Percentiles rank a stretch among this genome's conserved stretches.
Evolutionary conservation across 2,888 invertebrate species (phyloP).

Genomic region (Hirudinaria manillensis): DNA sequence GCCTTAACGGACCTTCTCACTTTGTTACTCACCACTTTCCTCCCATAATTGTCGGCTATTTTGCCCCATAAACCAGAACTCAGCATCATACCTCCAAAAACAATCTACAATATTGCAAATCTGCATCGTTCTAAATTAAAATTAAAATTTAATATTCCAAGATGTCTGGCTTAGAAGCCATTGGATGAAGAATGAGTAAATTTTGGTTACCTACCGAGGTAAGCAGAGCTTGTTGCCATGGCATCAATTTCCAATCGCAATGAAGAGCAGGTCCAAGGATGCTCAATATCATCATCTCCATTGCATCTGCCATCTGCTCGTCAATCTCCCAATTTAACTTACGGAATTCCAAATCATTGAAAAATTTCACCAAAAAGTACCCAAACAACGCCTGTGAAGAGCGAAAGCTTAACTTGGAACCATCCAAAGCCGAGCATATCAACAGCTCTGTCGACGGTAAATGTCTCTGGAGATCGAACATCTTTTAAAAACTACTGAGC

Average conservation of each 20-base stretch:
- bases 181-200: background rate
- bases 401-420: conserved; percentile 56
- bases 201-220: conserved; percentile 65
- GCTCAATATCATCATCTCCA: conserved; percentile 95
- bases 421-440: conserved; percentile 57
- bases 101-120: conserved; percentile 57
- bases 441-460: conserved; percentile 57
- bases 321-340: background rate
- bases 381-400: conserved; percentile 58
- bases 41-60: conserved; percentile 83
- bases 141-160: background rate
- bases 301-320: conserved; percentile 85
- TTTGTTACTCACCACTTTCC: conserved; percentile 66
- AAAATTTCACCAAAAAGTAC: conserved; percentile 48
- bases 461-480: conserved; percentile 44
- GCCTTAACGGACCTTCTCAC: too few relatives aligned
- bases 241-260: conserved; percentile 86
- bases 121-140: background rate
- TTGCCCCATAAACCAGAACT: conserved; percentile 94
- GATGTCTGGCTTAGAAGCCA: too few relatives aligned
- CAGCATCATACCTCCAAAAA: conserved; percentile 93
- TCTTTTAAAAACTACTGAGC: too few relatives aligned
- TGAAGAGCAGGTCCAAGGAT: conserved; percentile 86
- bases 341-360: background rate
- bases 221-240: conserved; percentile 83